Percentiles rank a stretch among this genome's conserved stretches.
Conservation (phyloP, 1,140 invertebrate species). For the Teleogryllus occipitalis region DNA sequence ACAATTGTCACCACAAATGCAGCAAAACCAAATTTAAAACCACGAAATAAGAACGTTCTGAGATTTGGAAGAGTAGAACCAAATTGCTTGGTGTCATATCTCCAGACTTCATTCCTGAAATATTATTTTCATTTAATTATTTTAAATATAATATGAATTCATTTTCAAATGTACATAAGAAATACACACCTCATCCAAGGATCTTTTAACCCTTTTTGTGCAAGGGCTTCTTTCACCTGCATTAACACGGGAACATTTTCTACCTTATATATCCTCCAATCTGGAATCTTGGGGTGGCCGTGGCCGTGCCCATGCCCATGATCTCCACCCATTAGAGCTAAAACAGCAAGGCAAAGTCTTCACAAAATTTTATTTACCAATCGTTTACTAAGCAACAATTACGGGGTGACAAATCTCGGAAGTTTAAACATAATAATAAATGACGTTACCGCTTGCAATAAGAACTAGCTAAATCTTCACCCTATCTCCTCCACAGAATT, state of each 20-base stretch:
- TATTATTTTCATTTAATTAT: not conserved
- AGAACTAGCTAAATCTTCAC: too few relatives aligned
- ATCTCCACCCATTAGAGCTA: conserved; percentile 44
- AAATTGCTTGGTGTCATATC: conserved; percentile 47
- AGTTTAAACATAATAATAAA: too few relatives aligned
- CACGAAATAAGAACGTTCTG: conserved; percentile 42
- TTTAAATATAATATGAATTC: not conserved
- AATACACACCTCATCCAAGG: conserved; percentile 64
- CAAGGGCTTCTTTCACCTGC: conserved; percentile 50
- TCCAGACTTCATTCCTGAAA: conserved; percentile 70
- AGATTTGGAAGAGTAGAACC: conserved; percentile 35
- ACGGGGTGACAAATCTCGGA: too few relatives aligned
- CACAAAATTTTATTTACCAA: too few relatives aligned
- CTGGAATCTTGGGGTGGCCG: conserved; percentile 50
- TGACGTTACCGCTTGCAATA: too few relatives aligned
- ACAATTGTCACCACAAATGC: conserved; percentile 55
- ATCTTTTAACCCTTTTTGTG: conserved; percentile 61
- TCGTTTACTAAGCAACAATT: too few relatives aligned
- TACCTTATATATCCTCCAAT: conserved; percentile 60
- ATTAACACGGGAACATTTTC: conserved; percentile 56
- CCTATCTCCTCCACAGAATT: too few relatives aligned
- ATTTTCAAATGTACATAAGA: not conserved
- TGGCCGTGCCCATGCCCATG: conserved; percentile 39
- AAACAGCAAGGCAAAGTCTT: conserved; percentile 8
- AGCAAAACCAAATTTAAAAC: conserved; percentile 51